Base-by-base conservation (phyloP, 1,140 invertebrate species). In the Drosophila pachea region DNA sequence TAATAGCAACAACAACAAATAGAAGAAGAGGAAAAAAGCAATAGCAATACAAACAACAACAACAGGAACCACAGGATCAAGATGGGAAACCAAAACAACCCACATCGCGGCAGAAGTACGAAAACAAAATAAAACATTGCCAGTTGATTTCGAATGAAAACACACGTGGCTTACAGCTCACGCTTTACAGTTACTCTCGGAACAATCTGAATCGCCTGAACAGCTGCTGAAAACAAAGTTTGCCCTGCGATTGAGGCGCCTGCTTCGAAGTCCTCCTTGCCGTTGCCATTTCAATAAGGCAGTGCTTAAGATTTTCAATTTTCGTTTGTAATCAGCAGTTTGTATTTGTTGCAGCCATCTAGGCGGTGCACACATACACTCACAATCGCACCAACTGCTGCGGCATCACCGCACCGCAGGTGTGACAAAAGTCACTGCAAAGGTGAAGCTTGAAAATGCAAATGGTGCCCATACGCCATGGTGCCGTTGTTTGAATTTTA, bases 251-350 rank as follows among this genome's bases (percentile, higher is more conserved):
- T 64, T 65, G 61, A 50, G 45, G 11, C 42, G 38, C 16, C 32
- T 29, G 7, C 29, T n/a, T 9, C 9, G 5, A 36, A 12, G 42
- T 38, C 40, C 12, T 43, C 7, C 12, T 48, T 76, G 54, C 62
- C 53, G 16, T 64, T 60, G 36, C 49, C 43, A 68, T 76, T 84
- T 84, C 74, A 82, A 83, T 77, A 82, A 74, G 62, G 70, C 49
- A 73, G 63, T 60, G 56, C 76, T 86, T 84, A 84, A 84, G 81
- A 86, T 86, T 84, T 86, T 86, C 76, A 84, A 84, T 84, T 84
- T 84, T 86, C 81, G 52, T 71, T 86, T 73, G 81, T 86, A 84
- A 86, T 86, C 81, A 81, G 67, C 68, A 68, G 60, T 63, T 78
- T 69, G 68, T 75, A 64, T 79, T 76, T 73, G 73, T 61, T 56